Evolutionary conservation across 2,888 invertebrate genomes (phyloP).

Genomic region (Tenthredo notha): DNA sequence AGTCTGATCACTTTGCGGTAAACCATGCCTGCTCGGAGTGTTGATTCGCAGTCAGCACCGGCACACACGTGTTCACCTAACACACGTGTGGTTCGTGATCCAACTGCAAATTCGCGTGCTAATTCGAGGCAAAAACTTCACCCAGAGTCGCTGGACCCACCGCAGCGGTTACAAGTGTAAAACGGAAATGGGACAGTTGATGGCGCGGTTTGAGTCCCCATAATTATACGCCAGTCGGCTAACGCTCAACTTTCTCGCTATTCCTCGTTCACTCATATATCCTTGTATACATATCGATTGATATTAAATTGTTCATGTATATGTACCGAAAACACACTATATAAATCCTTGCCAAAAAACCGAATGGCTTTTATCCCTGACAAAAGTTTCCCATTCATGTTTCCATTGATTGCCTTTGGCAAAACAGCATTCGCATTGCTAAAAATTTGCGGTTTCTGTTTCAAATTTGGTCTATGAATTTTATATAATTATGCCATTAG

Average conservation of each 20-base stretch:
- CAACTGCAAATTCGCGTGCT: conserved; percentile 45
- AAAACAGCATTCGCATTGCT: background rate
- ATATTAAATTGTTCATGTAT: background rate
- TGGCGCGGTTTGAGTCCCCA: conserved; percentile 38
- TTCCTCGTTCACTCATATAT: conserved; percentile 1
- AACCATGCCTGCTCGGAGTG: conserved; percentile 45
- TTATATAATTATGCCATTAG: background rate
- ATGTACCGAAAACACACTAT: background rate
- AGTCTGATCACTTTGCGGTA: conserved; percentile 45
- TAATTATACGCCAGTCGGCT: conserved; percentile 36
- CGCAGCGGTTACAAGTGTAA: conserved; percentile 41
- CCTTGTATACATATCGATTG: background rate
- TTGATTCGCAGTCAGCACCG: conserved; percentile 47
- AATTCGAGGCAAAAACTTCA: conserved; percentile 47
- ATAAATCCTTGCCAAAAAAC: background rate
- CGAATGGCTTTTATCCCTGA: background rate
- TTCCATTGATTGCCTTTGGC: background rate
- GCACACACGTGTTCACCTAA: conserved; percentile 34
- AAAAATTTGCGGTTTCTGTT: background rate
- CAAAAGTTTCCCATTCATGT: background rate
- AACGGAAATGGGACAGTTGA: conserved; percentile 47
- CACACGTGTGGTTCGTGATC: conserved; percentile 44
- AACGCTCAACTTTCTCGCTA: conserved; percentile 9
- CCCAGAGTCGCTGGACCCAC: conserved; percentile 21
- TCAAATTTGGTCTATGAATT: background rate